Evolutionary conservation across 2,113 vertebrate genomes (phyloP), one percentile per base, ranked within the genome.

Genomic region (Leuciscus idus): DNA sequence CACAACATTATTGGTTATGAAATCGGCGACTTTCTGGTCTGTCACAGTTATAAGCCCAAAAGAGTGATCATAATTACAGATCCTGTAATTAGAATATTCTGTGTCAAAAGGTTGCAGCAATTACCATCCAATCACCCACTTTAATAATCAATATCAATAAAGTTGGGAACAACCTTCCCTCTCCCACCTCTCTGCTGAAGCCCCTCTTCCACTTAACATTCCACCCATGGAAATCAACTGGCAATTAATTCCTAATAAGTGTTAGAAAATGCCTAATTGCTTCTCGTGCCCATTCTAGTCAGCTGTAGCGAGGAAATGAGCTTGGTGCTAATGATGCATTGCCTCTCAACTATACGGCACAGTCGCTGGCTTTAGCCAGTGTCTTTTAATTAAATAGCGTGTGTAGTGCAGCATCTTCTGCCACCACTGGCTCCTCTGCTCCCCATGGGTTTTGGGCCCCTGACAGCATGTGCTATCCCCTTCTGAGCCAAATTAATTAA

Each of bases 171-270:
- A 61, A 10, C 30, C 61, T 88, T 76, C 23, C 59, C 50, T 36
- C 33, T 55, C 46, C 79, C 13, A 55, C 62, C n/a, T 52, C 87
- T 82, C 23, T 75, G 17, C 2, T 86, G 82, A 70, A 87, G 86
- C 81, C 89, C 73, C 74, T 39, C 43, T 80, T 50, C 90, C 86
- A 66, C 77, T 91, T 90, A 89, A 91, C 90, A 88, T 89, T 86
- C 57, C 57, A 89, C 85, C 87, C 86, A 86, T 90, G 87, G 79
- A 90, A 91, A 92, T 90, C 87, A 90, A 92, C 89, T 87, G 81
- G 88, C 86, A 93, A 92, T 94, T 93, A 88, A 94, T 92, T 88
- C 68, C 84, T 86, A 90, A 89, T 94, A 91, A 89, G 88, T 88
- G 89, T 91, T 88, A 88, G 85, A 90, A 91, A 91, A 90, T 39